Evolutionary conservation across 2,888 invertebrate genomes (phyloP), one percentile per base, ranked within the genome.

Genomic region (Drosophila leonis): DNA sequence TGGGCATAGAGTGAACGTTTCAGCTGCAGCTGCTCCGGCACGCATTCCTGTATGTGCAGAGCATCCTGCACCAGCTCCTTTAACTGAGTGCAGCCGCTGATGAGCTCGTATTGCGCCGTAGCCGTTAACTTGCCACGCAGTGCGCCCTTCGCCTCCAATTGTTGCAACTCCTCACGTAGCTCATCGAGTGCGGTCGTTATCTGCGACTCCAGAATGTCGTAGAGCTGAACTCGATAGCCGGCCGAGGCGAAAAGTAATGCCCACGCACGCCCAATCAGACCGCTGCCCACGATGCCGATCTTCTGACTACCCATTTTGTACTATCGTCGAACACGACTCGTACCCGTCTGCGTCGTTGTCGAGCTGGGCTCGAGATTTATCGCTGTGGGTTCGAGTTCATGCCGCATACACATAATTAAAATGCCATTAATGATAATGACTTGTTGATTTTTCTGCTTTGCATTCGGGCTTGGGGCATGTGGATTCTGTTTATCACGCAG

Each of bases 221-320:
- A 99, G 59, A 99, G 94, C 33, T 94, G 94, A n/a, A 99, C 98
- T 87, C 96, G 94, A 93, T 98, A 98, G 6, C 98, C 98, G 4
- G 96, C 97, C 10, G 97, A 95, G 0, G 98, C 98, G 93, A 98
- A 99, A 33, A 99, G 94, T 98, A 99, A 98, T 0, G 98, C 97
- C 98, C 98, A 99, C 91, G 98, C 98, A 62, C 98, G 95, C 1
- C 99, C 99, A 83, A 99, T 98, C 61, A 99, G 94, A 10, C 99
- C 99, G 92, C 98, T 99, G 91, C 96, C 96, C 78, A 96, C 94
- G 78, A 96, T 96, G 78, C 96, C 96, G 88, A 96, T 95, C 94
- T 96, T 96, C 93, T 95, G 95, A 52, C 93, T 93, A 91, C 94
- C 95, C 88, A 88, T 88, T 51, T 48, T 61, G 55, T 56, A 84